Base-by-base conservation (phyloP, 2,888 invertebrate genomes). In the Trypoxylon attenuatum region DNA sequence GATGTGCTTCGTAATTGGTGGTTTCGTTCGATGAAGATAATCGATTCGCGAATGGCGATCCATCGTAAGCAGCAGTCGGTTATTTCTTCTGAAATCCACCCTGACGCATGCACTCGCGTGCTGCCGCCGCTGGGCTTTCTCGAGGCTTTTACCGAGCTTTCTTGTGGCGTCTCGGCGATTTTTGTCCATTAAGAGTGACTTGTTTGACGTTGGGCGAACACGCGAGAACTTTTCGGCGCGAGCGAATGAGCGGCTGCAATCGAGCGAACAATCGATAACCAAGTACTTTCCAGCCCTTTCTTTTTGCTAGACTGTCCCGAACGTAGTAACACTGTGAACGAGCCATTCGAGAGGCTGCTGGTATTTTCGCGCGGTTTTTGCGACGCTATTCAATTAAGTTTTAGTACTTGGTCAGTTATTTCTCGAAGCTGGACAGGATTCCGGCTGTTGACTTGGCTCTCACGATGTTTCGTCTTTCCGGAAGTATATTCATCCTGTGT, bases 21-120 rank as follows among this genome's bases (percentile, higher is more conserved):
- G 41, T 58, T 41, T 61, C 25, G 43, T 58, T 55, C 45, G 13
- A 27, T 46, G 56, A 65, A 69, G 71, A 67, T 77, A 67, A 65
- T 72, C 56, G 64, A 69, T 57, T 29, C 23, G 27, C 13, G 46
- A 51, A 51, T 41, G 47, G 43, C 45, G 33, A 71, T 59, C 54
- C 59, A 52, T 57, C 51, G 50, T 45, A 23, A 46, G 54, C 29
- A 53, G 62, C 33, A 55, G 45, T 62, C 42, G 15, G 33, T 13
- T 42, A 46, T 61, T 58, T 61, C 47, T 46, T 53, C 45, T 41
- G 29, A 51, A 27, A 33, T 15, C 39, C 29, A n/a, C 47, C 33
- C 10, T 18, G 29, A 41, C 62, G 46, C 43, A n/a, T n/a, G 47
- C 19, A 25, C 13, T 61, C 49, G 3, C 2, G 5, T 18, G 19